Conservation (phyloP, 2,113 vertebrate genomes). For the Mus musculus region DNA sequence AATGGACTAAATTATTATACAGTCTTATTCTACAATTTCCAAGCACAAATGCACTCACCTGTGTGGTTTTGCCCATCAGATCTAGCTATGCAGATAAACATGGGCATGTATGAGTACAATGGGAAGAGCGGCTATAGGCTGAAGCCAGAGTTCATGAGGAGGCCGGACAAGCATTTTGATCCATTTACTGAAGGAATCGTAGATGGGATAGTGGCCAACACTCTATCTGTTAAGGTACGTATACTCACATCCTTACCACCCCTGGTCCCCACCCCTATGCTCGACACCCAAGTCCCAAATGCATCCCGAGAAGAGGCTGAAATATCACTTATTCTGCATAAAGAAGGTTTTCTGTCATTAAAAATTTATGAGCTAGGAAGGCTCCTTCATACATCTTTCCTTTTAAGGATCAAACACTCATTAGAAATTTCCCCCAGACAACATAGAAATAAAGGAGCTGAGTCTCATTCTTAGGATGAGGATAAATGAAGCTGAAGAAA, state of each 20-base stretch:
- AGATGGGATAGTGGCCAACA: conserved; percentile 98
- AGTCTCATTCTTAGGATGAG: background rate
- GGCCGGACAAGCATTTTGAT: conserved; percentile 98
- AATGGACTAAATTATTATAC: background rate
- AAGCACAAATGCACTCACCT: background rate
- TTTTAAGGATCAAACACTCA: background rate
- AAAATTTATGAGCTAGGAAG: background rate
- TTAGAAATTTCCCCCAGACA: background rate
- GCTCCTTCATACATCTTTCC: background rate
- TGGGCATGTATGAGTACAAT: conserved; percentile 99
- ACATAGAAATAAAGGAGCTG: background rate
- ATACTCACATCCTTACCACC: no score
- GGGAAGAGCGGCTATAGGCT: conserved; percentile 96
- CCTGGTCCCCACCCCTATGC: background rate
- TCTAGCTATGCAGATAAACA: conserved; percentile 98
- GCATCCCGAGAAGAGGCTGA: background rate
- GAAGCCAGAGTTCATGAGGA: conserved; percentile 98
- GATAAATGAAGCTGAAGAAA: background rate
- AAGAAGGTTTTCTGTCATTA: background rate
- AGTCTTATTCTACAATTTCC: background rate
- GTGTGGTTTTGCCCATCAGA: conserved; percentile 86
- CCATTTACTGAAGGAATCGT: conserved; percentile 97
- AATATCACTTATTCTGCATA: background rate
- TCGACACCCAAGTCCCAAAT: background rate
- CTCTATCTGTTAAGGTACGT: conserved; percentile 96